Conservation (phyloP, 2,113 vertebrate species). For the Corydoras maculifer region DNA sequence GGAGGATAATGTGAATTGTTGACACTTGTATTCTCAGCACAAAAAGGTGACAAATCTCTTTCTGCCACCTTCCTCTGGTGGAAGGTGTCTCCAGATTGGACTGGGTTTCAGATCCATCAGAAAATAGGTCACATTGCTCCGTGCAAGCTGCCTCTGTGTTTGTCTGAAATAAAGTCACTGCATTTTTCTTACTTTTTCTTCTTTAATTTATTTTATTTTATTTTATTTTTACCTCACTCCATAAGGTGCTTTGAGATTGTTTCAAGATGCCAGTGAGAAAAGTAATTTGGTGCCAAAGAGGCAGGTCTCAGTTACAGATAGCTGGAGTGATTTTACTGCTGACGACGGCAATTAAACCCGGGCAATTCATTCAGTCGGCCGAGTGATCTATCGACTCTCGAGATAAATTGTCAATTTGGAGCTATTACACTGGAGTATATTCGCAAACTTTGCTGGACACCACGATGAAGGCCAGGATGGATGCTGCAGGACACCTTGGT, state of each 20-base stretch:
- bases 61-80: not conserved
- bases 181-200: constrained; percentile 21
- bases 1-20: too few species aligned
- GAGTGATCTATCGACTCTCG: constrained; percentile 41
- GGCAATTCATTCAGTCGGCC: constrained; percentile 40
- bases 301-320: constrained; percentile 8
- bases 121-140: constrained; percentile 39
- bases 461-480: constrained; percentile 34
- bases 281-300: constrained; percentile 34
- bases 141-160: constrained; percentile 8
- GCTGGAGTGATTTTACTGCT: constrained; percentile 25
- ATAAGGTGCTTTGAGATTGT: not conserved
- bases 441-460: constrained; percentile 39
- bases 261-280: constrained; percentile 33
- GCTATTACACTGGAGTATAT: constrained; percentile 32
- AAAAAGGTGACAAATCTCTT: not conserved
- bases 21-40: too few species aligned
- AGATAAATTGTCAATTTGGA: constrained; percentile 41
- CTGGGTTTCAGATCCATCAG: constrained; percentile 30
- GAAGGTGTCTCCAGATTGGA: not conserved
- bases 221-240: too few species aligned
- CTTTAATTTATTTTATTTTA: too few species aligned
- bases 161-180: constrained; percentile 37
- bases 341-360: constrained; percentile 39
- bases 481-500: constrained; percentile 7